Base-by-base conservation (phyloP, 2,888 invertebrate species). In the Luffia ferchaultella region DNA sequence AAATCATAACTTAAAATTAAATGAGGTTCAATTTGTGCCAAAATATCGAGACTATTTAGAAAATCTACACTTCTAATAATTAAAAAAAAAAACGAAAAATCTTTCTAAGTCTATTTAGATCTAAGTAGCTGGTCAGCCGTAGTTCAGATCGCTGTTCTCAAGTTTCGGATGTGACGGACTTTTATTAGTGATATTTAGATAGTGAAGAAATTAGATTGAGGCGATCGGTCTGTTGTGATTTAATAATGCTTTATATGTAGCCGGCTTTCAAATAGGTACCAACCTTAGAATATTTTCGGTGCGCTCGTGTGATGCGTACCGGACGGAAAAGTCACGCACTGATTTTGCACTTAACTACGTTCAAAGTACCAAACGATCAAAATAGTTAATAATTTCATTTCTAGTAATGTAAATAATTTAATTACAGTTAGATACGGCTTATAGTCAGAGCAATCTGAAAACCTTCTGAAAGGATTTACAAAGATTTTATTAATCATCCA, bases 141-240 rank as follows among this genome's bases (percentile, higher is more conserved):
- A 76, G 80, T 77, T 73, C 70, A 68, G 71, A 68, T 77, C 79
- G 78, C 71, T 75, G 79, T 83, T 45, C 70, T 65, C 70, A 64
- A 73, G 79, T 73, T 82, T 82, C 82, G 82, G 83, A 82, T 68
- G 83, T 83, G 76, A 64, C 69, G 74, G 76, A 82, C 82, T 75
- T 70, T 77, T 64, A 68, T 59, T 78, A 82, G 79, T 79, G 76
- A 70, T 79, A 79, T 72, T 64, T 64, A 64, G 73, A 19, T 79
- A 82, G 77, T 73, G 78, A 80, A 77, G 79, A 76, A 72, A 77
- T 67, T 49, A 49, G 30, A 12, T 62, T 62, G 65, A 67, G 69
- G 67, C 56, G 73, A 75, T 78, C 73, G 69, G 71, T 76, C 70
- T 67, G 75, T 76, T 80, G 79, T 79, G 79, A 78, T 79, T 78